Conservation (phyloP, 2,888 invertebrate genomes). For the Drosophila anomelani region DNA sequence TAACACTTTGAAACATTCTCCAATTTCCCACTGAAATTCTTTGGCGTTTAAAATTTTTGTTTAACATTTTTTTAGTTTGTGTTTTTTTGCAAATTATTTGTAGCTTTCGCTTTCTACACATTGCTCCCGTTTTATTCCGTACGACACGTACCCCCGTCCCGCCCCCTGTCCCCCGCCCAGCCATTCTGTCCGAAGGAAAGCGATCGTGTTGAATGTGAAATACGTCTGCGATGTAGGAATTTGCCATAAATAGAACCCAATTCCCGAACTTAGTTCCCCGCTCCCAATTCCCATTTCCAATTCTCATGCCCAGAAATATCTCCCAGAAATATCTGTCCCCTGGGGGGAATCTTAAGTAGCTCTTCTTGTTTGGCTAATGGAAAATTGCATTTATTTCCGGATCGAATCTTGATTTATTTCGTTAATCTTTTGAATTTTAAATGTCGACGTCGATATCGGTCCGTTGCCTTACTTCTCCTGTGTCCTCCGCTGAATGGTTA, state of each 20-base stretch:
- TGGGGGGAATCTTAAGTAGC: conserved; percentile 33
- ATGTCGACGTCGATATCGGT: conserved; percentile 13
- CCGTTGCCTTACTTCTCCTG: background rate
- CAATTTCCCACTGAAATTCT: background rate
- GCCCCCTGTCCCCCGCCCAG: background rate
- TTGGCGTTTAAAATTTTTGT: conserved; percentile 15
- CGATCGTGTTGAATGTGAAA: conserved; percentile 56
- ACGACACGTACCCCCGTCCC: background rate
- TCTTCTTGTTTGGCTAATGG: conserved; percentile 25
- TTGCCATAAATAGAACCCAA: conserved; percentile 71
- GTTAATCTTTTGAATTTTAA: conserved; percentile 66
- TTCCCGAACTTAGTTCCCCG: conserved; percentile 13
- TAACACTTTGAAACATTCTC: conserved; percentile 11
- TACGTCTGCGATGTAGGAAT: conserved; percentile 64
- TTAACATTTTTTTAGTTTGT: background rate
- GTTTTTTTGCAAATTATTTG: conserved; percentile 28
- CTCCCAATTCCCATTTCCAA: conserved; percentile 7
- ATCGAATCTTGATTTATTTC: conserved; percentile 49
- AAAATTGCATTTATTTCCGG: conserved; percentile 11
- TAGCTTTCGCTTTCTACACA: conserved; percentile 32
- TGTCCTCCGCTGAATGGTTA: conserved; percentile 54
- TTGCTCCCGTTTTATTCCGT: conserved; percentile 3
- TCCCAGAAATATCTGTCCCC: conserved; percentile 2
- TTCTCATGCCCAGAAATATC: conserved; percentile 27
- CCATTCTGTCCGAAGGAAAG: background rate